Evolutionary conservation across 2,113 vertebrate genomes (phyloP), one percentile per base, ranked within the genome.

Genomic region (Antennarius striatus): DNA sequence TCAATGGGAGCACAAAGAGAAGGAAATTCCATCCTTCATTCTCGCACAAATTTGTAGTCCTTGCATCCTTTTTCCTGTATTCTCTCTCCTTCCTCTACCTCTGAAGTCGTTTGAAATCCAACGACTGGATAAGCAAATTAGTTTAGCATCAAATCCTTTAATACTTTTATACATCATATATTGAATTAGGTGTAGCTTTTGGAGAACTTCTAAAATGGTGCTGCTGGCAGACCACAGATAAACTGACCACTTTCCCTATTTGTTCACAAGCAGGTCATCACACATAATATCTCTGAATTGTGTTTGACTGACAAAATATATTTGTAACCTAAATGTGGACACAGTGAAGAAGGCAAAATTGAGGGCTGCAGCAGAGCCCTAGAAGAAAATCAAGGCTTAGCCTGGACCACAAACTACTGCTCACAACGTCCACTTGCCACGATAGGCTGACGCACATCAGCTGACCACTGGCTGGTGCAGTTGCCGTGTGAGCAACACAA

Each of bases 11-110:
- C 68, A 80, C 84, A 78, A 80, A 81, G 75, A 76, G 75, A 70
- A 87, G 86, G 86, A 87, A 85, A 86, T 84, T 87, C 81, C 81
- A 87, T 84, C 74, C 78, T 73, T 86, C 71, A 71, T 70, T 88
- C 81, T 84, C 68, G 73, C 73, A 86, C 76, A 82, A 56, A 79
- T 85, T 59, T 73, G 30, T 30, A 56, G 54, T 69, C 68, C 56
- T 4, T 78, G 54, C 46, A 39, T 68, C 69, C 48, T 74, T 40
- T 74, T 57, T 32, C 12, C 6, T 12, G 49, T 42, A 32, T 49
- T 3, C 53, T 39, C 60, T 52, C 48, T 16, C 12, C 39, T 42
- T 75, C 52, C 29, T 50, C 40, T 39, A 16, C 30, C 54, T 28
- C 57, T 50, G 3, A 52, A 47, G 13, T 50, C 7, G 16, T 11